Percentiles rank a stretch among this genome's conserved stretches.
Conservation (phyloP, 1,140 invertebrate species). For the Euwallacea fornicatus region DNA sequence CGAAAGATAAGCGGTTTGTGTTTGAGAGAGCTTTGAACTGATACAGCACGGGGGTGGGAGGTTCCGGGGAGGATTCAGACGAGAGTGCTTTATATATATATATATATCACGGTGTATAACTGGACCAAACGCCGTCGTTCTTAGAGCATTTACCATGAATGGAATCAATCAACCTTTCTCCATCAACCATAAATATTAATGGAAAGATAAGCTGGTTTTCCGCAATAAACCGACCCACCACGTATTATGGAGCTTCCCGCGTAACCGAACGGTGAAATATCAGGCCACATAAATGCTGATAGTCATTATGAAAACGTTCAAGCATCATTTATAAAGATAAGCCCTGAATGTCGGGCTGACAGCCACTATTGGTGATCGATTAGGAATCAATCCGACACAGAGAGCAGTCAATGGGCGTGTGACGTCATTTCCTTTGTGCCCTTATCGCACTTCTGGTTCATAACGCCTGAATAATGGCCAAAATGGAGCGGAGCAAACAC, state of each 20-base stretch:
- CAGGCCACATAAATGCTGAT: conserved; percentile 30
- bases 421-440: conserved; percentile 54
- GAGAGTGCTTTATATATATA: too few relatives aligned
- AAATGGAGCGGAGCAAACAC: conserved; percentile 45
- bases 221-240: conserved; percentile 28
- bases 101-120: too few relatives aligned
- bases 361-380: conserved; percentile 52
- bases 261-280: conserved; percentile 33
- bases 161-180: not conserved
- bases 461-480: conserved; percentile 53
- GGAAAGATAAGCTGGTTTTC: conserved; percentile 33
- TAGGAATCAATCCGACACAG: conserved; percentile 52
- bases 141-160: too few relatives aligned
- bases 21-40: conserved; percentile 5
- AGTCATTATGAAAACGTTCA: conserved; percentile 40
- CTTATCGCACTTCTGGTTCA: conserved; percentile 54
- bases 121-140: too few relatives aligned
- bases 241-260: conserved; percentile 32
- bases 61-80: too few relatives aligned
- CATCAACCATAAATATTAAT: conserved; percentile 18
- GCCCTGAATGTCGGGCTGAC: conserved; percentile 46
- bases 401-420: conserved; percentile 53
- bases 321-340: conserved; percentile 51
- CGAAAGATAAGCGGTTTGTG: conserved; percentile 17
- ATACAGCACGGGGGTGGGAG: not conserved